Evolutionary conservation across 2,113 vertebrate genomes (phyloP).

Genomic region (Trochalopteron elliotii): DNA sequence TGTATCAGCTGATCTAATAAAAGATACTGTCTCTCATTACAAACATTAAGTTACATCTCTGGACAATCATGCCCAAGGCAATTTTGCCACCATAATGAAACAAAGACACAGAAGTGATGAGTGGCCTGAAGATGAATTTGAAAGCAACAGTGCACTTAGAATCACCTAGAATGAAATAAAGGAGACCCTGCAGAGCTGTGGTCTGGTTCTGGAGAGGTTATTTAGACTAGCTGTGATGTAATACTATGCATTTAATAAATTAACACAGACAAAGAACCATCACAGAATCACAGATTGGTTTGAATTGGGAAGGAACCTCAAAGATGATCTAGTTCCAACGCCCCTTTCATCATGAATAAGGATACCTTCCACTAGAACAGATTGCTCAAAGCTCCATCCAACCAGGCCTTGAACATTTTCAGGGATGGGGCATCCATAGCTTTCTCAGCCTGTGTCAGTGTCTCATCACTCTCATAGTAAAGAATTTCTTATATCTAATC

Average conservation of each 20-base stretch:
- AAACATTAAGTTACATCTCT: background rate
- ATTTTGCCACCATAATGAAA: background rate
- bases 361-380: background rate
- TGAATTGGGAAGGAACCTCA: background rate
- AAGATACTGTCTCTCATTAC: background rate
- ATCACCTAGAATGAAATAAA: background rate
- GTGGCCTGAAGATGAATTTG: background rate
- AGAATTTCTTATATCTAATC: background rate
- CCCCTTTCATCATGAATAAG: rapidly evolving
- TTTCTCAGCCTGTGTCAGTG: background rate
- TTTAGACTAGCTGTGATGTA: background rate
- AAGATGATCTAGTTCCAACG: background rate
- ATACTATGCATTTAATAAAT: background rate
- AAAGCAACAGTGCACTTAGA: background rate
- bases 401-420: background rate
- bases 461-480: background rate
- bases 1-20: background rate
- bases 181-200: background rate
- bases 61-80: background rate
- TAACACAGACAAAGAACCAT: background rate
- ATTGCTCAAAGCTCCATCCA: background rate
- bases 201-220: background rate
- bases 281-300: background rate
- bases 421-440: background rate
- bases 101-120: background rate